Percentiles rank a stretch among this genome's conserved stretches.
Conservation (phyloP, 1,140 invertebrate species). For the Lamellibrachia luymesi region DNA sequence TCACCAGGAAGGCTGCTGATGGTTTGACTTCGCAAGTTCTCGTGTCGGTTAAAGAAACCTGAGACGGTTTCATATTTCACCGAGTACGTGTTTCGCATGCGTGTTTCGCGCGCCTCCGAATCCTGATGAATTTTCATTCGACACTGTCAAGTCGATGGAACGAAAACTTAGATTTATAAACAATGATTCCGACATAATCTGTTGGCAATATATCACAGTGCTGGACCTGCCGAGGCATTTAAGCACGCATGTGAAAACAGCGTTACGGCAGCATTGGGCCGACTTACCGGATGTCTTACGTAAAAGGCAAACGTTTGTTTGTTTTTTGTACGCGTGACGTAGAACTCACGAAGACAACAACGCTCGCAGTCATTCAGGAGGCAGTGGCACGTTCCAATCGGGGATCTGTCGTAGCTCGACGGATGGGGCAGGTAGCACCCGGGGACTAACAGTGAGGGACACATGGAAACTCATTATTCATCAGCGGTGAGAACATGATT, state of each 20-base stretch:
- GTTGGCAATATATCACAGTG: neutral
- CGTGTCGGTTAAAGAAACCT: neutral
- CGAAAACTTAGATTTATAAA: neutral
- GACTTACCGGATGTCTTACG: neutral
- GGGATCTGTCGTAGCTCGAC: neutral
- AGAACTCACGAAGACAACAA: neutral
- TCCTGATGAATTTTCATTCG: neutral
- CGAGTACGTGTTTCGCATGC: too few relatives aligned
- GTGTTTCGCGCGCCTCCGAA: neutral
- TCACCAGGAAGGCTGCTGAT: too few relatives aligned
- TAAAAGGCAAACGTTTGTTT: neutral
- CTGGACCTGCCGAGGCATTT: neutral
- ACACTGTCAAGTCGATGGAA: neutral
- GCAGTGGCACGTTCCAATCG: neutral
- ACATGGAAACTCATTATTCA: neutral
- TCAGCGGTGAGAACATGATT: neutral
- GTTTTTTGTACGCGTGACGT: neutral
- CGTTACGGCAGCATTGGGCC: neutral
- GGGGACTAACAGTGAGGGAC: neutral
- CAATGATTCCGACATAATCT: neutral
- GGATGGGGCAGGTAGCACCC: neutral
- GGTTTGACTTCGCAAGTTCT: too few relatives aligned
- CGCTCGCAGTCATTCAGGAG: neutral
- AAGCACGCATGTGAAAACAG: neutral
- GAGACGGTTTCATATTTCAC: neutral